Evolutionary conservation across 1,140 invertebrate species (phyloP), one percentile per base, ranked within the genome.

Genomic region (Aphelenchoides besseyi): DNA sequence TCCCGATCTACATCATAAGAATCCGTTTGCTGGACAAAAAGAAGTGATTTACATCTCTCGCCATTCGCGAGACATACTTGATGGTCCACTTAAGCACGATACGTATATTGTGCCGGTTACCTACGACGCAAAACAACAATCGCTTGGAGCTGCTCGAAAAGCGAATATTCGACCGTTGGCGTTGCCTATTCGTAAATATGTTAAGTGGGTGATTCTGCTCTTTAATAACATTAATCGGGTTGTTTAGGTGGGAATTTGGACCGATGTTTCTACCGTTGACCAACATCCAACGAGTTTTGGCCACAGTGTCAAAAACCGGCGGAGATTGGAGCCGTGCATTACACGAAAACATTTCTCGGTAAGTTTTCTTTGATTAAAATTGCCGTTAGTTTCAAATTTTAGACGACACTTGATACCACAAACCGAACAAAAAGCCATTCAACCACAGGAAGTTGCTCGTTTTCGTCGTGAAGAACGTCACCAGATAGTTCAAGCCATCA

Each of bases 101-200:
- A 36, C 33, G 1, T 69, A 69, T 35, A 66, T 70, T 36, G 9
- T 70, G 2, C 69, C 69, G 2, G 69, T 68, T 23, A 52, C 69
- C 8, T 71, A 32, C 26, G 69, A 67, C 23, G 0, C 0, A 3
- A 30, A 68, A 12, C 9, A 26, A n/a, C 18, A 52, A 26, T 70
- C 57, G 16, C n/a, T 70, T 5, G 23, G 35, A 29, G 61, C 28
- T 0, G 64, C 54, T 16, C 12, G 30, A 16, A 69, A 28, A 32
- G 66, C 30, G 9, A 52, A 32, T 8, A 32, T 70, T 28, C 54
- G 29, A 3, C 63, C 69, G 18, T 37, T 67, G 23, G 29, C 66
- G 16, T 33, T 70, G 3, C 69, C 69, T 8, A 37, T 70, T 18
- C 12, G 37, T 16, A 70, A 70, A 67, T 70, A 70, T 54, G 35